Conservation (phyloP, 2,113 vertebrate species). For the Spilogale gracilis region DNA sequence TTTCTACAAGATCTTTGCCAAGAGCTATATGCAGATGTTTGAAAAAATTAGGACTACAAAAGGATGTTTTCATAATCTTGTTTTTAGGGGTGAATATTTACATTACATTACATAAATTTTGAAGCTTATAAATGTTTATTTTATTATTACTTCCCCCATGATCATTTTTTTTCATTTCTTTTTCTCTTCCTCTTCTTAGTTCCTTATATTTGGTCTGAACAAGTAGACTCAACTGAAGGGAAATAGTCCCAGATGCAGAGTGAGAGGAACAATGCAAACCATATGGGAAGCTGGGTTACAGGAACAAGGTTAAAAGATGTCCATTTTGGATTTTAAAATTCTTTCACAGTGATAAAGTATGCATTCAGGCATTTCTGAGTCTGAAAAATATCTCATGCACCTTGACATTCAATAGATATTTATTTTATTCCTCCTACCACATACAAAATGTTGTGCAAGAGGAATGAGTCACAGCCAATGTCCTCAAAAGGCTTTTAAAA, state of each 20-base stretch:
- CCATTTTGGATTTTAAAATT: conserved; percentile 11
- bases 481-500: conserved; percentile 39
- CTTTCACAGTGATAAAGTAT: neutral
- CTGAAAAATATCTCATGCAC: conserved; percentile 47
- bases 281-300: neutral
- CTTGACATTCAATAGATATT: conserved; percentile 54
- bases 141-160: neutral
- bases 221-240: neutral
- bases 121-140: neutral
- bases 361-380: neutral
- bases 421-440: conserved; percentile 3
- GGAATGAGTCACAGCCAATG: neutral
- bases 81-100: neutral
- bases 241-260: neutral
- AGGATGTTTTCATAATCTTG: neutral
- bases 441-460: neutral
- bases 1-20: conserved; percentile 51
- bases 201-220: neutral
- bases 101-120: neutral
- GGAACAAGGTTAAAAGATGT: neutral
- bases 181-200: conserved; percentile 53
- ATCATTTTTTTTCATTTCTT: neutral
- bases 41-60: neutral
- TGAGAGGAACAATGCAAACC: neutral
- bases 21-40: neutral